Conservation (phyloP, 2,797 vertebrate species). For the Epinephelus awoara region DNA sequence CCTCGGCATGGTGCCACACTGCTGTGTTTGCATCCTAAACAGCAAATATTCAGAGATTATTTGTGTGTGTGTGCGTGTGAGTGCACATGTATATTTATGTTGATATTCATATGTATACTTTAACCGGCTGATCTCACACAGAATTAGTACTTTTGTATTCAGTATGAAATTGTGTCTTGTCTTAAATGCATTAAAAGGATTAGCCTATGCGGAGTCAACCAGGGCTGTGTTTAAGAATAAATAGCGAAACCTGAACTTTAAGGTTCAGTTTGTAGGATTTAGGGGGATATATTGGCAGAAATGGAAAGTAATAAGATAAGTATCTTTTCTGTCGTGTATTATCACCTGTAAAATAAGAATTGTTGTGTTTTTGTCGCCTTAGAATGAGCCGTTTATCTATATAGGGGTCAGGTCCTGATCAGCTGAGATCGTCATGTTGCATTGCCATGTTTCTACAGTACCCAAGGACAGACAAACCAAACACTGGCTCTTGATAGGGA, state of each 20-base stretch:
- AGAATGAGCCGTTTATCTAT: no score
- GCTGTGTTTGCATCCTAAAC: conserved; percentile 71
- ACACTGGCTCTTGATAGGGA: no score
- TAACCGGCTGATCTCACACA: conserved; percentile 5
- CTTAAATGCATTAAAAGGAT: not conserved
- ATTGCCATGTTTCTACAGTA: no score
- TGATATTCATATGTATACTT: conserved; percentile 16
- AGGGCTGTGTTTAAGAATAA: not conserved
- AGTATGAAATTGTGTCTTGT: conserved; percentile 3
- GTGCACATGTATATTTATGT: not conserved
- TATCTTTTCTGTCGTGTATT: no score
- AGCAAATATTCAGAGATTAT: conserved; percentile 41
- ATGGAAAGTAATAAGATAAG: not conserved
- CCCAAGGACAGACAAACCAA: no score
- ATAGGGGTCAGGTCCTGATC: no score
- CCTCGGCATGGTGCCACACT: conserved; percentile 58
- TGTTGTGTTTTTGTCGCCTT: no score
- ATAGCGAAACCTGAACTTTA: not conserved
- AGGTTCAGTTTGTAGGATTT: no score
- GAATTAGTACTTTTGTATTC: conserved; percentile 1
- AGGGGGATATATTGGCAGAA: not conserved
- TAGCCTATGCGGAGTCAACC: not conserved
- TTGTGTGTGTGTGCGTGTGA: not conserved
- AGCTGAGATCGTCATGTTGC: no score
- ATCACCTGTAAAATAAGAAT: no score